Conservation (phyloP, 2,888 invertebrate species). For the Synanthedon myopaeformis region DNA sequence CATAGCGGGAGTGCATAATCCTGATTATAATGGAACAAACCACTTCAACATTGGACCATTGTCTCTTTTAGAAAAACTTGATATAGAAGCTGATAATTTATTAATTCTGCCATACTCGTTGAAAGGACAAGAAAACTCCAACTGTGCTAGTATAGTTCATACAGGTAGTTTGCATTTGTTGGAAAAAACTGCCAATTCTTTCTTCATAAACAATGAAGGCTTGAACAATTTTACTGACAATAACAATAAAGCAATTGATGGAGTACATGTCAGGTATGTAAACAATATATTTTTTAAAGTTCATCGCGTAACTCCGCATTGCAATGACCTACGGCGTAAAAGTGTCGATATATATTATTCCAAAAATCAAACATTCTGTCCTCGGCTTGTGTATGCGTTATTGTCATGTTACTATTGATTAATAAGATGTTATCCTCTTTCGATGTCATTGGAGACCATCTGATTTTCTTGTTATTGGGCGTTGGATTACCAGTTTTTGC, state of each 20-base stretch:
- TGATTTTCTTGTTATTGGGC: constrained; percentile 18
- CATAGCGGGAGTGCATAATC: constrained; percentile 11
- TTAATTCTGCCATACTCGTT: constrained; percentile 43
- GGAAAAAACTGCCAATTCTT: constrained; percentile 50
- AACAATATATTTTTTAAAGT: constrained; percentile 16
- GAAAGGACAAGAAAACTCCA: constrained; percentile 22
- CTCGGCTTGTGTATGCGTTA: constrained; percentile 27
- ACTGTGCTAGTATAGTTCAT: constrained; percentile 26
- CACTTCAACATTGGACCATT: constrained; percentile 31
- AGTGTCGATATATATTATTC: constrained; percentile 35
- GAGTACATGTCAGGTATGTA: constrained; percentile 44
- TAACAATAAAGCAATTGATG: constrained; percentile 53
- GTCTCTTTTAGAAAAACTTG: constrained; percentile 50
- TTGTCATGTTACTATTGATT: constrained; percentile 28
- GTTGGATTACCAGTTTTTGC: constrained; percentile 54
- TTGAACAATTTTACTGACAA: constrained; percentile 47
- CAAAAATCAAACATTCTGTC: constrained; percentile 41
- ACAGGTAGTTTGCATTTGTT: constrained; percentile 30
- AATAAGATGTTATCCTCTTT: constrained; percentile 28
- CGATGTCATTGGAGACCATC: constrained; percentile 38
- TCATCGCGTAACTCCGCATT: constrained; percentile 30
- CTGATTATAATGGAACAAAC: constrained; percentile 13
- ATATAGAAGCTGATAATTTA: constrained; percentile 27
- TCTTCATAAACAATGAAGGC: constrained; percentile 33
- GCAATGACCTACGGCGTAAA: constrained; percentile 32